Conservation (phyloP, 92 coral and sea anemone species). For the Bergia puertoricense region DNA sequence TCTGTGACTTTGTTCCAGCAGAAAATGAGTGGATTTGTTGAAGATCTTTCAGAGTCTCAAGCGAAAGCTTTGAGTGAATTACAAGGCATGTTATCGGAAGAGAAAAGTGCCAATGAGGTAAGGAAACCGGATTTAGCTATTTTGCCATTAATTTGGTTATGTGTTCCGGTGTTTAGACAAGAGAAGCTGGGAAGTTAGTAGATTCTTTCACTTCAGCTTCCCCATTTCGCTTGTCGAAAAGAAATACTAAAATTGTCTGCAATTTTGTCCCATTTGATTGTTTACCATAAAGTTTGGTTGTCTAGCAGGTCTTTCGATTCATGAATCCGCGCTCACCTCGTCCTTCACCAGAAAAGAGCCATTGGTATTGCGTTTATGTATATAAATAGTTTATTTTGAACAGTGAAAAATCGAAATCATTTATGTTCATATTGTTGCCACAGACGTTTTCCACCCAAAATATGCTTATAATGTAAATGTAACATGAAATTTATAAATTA, state of each 20-base stretch:
- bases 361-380: conserved; percentile 9
- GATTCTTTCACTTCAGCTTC: background rate
- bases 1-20: background rate
- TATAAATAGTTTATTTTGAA: conserved; percentile 44
- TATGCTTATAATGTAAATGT: background rate
- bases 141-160: background rate
- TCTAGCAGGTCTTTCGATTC: background rate
- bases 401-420: background rate
- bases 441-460: background rate
- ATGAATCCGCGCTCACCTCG: background rate
- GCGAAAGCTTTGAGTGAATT: conserved; percentile 70
- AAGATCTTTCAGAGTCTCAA: conserved; percentile 70
- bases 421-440: background rate
- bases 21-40: conserved; percentile 68
- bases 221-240: background rate
- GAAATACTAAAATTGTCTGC: background rate
- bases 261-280: background rate
- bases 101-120: conserved; percentile 83
- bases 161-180: background rate
- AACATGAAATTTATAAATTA: background rate
- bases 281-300: background rate
- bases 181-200: too few species aligned
- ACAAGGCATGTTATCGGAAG: conserved; percentile 68
- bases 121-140: conserved; percentile 5
- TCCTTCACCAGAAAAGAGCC: background rate